Conservation (phyloP, 1,140 invertebrate species). For the Pseudomyrmex sp. region DNA sequence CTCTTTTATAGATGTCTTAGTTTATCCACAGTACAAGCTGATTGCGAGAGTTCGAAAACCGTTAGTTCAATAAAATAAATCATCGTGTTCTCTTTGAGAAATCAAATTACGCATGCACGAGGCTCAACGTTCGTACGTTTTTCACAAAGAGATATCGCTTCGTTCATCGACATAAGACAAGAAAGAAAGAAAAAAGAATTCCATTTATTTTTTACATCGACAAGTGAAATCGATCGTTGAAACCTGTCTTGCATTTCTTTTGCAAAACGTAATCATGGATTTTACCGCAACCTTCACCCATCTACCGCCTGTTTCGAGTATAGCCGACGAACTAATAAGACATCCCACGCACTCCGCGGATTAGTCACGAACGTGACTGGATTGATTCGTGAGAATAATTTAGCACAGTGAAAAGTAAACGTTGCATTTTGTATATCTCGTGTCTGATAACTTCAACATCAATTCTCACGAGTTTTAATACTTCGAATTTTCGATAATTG, state of each 20-base stretch:
- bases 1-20: too few relatives aligned
- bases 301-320: neutral
- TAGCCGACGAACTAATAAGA: conserved; percentile 15
- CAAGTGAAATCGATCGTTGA: conserved; percentile 31
- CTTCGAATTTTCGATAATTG: too few relatives aligned
- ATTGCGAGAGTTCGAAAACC: neutral
- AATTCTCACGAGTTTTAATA: too few relatives aligned
- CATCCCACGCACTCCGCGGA: neutral
- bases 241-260: neutral
- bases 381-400: neutral
- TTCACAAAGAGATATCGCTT: neutral
- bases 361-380: conserved; percentile 17
- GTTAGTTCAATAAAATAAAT: neutral
- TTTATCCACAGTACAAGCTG: neutral
- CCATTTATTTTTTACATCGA: conserved; percentile 44
- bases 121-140: neutral
- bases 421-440: neutral
- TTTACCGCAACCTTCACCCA: conserved; percentile 51
- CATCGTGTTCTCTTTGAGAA: neutral
- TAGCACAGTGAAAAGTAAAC: neutral
- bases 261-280: conserved; percentile 41
- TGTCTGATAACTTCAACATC: neutral
- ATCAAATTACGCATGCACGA: neutral
- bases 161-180: conserved; percentile 6
- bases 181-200: conserved; percentile 3